Evolutionary conservation across 2,888 invertebrate genomes (phyloP).

Genomic region (Coelinius sp.): DNA sequence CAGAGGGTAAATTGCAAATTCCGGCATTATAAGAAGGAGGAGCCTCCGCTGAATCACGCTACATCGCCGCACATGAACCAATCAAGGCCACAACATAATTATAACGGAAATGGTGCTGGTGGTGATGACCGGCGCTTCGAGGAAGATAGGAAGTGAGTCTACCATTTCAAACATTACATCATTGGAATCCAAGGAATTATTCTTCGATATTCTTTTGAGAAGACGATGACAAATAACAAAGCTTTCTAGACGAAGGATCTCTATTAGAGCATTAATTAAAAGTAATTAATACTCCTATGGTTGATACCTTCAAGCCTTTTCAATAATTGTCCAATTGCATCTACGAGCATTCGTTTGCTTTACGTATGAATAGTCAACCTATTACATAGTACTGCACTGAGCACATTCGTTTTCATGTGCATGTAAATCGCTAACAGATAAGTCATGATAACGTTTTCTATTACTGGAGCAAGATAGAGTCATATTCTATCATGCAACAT

Average conservation of each 20-base stretch:
- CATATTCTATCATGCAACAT: too few species aligned
- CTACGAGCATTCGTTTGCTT: background rate
- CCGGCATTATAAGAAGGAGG: slow-evolving; percentile 62
- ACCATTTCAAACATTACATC: background rate
- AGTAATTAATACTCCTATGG: background rate
- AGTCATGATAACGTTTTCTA: background rate
- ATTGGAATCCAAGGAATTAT: background rate
- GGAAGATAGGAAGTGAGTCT: slow-evolving; percentile 64
- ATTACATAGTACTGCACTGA: slow-evolving; percentile 40
- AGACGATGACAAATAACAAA: too few species aligned
- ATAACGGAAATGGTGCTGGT: slow-evolving; percentile 53
- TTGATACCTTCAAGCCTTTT: background rate
- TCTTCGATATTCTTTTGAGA: too few species aligned
- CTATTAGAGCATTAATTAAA: background rate
- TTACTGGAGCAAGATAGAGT: background rate
- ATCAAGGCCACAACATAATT: slow-evolving; percentile 59
- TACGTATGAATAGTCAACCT: slow-evolving; percentile 39
- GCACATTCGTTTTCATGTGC: slow-evolving; percentile 3
- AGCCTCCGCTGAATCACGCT: slow-evolving; percentile 59
- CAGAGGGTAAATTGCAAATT: slow-evolving; percentile 66
- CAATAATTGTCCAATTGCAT: background rate
- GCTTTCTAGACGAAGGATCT: background rate
- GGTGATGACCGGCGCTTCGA: slow-evolving; percentile 60
- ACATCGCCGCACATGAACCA: slow-evolving; percentile 56
- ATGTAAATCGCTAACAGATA: background rate